Percentiles rank a stretch among this genome's conserved stretches.
Conservation (phyloP, 2,797 vertebrate genomes). For the Pygocentrus nattereri region DNA sequence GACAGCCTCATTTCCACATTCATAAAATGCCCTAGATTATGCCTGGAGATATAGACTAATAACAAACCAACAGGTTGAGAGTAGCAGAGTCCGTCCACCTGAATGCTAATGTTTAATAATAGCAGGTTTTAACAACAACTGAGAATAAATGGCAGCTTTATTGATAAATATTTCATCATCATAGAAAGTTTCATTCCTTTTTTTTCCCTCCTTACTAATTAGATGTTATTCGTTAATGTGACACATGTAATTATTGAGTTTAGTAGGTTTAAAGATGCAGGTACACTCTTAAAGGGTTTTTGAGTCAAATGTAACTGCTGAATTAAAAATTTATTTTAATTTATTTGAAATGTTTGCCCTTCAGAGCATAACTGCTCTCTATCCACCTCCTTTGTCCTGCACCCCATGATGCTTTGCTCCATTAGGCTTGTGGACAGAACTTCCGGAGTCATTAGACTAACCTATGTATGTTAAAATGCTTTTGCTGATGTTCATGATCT, state of each 20-base stretch:
- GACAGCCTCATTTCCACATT: conserved; percentile 65
- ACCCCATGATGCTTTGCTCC: too few relatives aligned
- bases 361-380: too few relatives aligned
- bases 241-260: conserved; percentile 57
- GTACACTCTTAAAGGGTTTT: background rate
- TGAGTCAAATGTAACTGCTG: too few relatives aligned
- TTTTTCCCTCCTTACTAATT: conserved; percentile 33
- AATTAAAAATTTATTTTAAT: too few relatives aligned
- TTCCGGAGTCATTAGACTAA: too few relatives aligned
- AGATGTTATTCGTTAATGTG: conserved; percentile 16
- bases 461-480: too few relatives aligned
- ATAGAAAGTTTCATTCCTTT: conserved; percentile 41
- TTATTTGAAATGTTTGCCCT: too few relatives aligned
- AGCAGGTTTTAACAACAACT: background rate
- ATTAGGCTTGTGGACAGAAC: too few relatives aligned
- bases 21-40: conserved; percentile 53
- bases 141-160: background rate
- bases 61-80: conserved; percentile 64
- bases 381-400: too few relatives aligned
- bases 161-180: conserved; percentile 17
- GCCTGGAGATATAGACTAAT: conserved; percentile 54
- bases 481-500: too few relatives aligned
- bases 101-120: background rate
- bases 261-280: background rate
- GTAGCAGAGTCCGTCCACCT: conserved; percentile 38